Conservation (phyloP, 1,140 invertebrate species). For the Myzus persicae region DNA sequence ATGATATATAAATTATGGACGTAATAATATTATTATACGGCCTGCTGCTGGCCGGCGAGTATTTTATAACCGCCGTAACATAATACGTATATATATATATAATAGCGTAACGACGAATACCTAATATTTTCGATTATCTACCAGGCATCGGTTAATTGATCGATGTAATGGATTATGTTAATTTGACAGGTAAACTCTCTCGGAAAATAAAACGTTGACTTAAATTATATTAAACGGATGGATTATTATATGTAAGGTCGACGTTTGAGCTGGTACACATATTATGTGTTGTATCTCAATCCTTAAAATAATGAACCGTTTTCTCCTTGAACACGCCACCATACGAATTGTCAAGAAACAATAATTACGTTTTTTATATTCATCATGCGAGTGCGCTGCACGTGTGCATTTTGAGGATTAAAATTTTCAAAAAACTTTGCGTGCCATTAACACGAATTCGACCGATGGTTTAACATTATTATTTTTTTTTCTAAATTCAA, state of each 20-base stretch:
- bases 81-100: neutral
- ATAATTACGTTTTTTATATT: neutral
- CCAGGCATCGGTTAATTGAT: neutral
- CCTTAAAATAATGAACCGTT: neutral
- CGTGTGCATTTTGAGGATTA: neutral
- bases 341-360: neutral
- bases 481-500: neutral
- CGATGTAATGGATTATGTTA: constrained; percentile 40
- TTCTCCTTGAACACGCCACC: neutral
- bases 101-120: neutral
- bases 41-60: neutral
- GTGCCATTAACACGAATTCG: neutral
- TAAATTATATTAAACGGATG: neutral
- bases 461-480: neutral
- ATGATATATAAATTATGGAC: neutral
- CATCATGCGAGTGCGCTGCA: neutral
- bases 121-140: neutral
- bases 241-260: neutral
- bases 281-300: neutral
- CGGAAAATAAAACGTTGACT: constrained; percentile 8
- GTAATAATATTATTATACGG: neutral
- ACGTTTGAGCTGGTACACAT: neutral
- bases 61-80: neutral
- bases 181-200: constrained; percentile 30
- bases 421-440: neutral